Evolutionary conservation across 2,113 vertebrate genomes (phyloP), one percentile per base, ranked within the genome.

Genomic region (Holacanthus passer): DNA sequence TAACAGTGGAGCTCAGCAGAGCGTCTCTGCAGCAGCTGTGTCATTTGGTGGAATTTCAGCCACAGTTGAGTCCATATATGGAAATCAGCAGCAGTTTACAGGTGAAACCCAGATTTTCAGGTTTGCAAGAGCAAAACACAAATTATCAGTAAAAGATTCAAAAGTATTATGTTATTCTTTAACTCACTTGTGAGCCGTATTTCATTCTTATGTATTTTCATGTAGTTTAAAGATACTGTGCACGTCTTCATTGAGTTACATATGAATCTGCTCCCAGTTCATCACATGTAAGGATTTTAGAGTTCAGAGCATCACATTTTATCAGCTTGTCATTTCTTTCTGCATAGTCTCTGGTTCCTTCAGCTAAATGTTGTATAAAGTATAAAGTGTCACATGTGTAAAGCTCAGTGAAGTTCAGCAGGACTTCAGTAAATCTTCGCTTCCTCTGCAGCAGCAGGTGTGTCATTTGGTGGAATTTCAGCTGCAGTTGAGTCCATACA

Each of bases 401-500:
- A n/a, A n/a, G n/a, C n/a, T n/a, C n/a, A 20, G 19, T 29, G 14
- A 22, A 20, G 48, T 56, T 65, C 39, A 52, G 29, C 47, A 68
- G 5, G 14, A n/a, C 45, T 22, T 65, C 37, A 12, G n/a, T 11
- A 5, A n/a, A 17, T 14, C 53, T 52, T n/a, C 73, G 58, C 32
- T 24, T 22, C 19, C 43, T 53, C 64, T n/a, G 24, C 59, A 39
- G 56, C 67, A 39, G 53, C 53, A 53, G 71, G 59, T 73, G 22
- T 31, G 77, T 59, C 65, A 14, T 12, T 9, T 67, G 55, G 24
- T 35, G 27, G 70, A 71, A 31, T 1, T 50, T 37, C 20, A 50
- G 74, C 84, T 67, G 52, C 31, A 58, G 16, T 68, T 52, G 2
- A 77, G 79, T 68, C 88, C 88, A 13, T 87, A 87, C 80, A 90